Conservation (phyloP, 2,113 vertebrate species). For the western clawed frog (Xenopus tropicalis) region UCB_Xtro_10.0 CM004444.2:72429001-72429500, state of each 20-base stretch:
- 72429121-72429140: too few relatives aligned
- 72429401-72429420: constrained; percentile 35
- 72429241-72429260: constrained; percentile 74
- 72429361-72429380: constrained; percentile 93
- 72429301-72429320: constrained; percentile 93
- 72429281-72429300: constrained; percentile 96
- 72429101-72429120: too few relatives aligned
- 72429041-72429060: too few relatives aligned
- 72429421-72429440: background rate
- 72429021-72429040: too few relatives aligned
- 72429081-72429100: too few relatives aligned
- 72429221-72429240: constrained; percentile 66
- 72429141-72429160: too few relatives aligned
- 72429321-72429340: constrained; percentile 91
- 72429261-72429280: constrained; percentile 91
- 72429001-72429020: too few relatives aligned
- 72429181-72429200: background rate
- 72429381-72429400: constrained; percentile 90
- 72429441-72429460: background rate
- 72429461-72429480: background rate
- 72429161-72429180: too few relatives aligned
- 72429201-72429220: constrained; percentile 78
- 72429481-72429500: constrained; percentile 4
- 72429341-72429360: constrained; percentile 95
- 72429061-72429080: too few relatives aligned